These are phyloP conservation scores for Hybognathus amarus DNA, from an alignment of 2,797 vertebrate species.

Conservation along the genomic window DNA sequence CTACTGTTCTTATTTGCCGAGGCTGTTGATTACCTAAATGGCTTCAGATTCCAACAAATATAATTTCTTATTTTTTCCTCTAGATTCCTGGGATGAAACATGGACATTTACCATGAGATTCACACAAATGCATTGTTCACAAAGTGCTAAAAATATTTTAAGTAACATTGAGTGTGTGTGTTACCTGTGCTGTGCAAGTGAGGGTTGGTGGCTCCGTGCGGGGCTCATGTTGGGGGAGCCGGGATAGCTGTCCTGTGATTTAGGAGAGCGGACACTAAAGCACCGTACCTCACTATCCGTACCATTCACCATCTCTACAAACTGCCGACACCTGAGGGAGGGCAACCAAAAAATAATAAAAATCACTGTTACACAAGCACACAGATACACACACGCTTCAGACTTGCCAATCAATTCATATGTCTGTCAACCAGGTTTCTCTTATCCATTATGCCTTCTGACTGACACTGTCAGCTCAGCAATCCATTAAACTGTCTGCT, in stretches of 20 bases:
- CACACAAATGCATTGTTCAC: neutral
- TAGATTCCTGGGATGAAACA: too few species aligned
- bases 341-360: neutral
- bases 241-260: slow-evolving; percentile 96
- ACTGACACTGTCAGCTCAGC: slow-evolving; percentile 27
- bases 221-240: slow-evolving; percentile 92
- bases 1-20: neutral
- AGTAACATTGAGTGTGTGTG: neutral
- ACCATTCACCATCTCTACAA: slow-evolving; percentile 98
- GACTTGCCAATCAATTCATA: slow-evolving; percentile 8
- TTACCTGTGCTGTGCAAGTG: slow-evolving; percentile 88
- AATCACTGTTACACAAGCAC: neutral
- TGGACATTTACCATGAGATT: neutral
- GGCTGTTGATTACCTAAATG: neutral
- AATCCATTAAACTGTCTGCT: slow-evolving; percentile 27
- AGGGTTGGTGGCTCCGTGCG: slow-evolving; percentile 86
- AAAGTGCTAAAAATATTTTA: neutral
- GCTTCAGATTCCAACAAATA: neutral
- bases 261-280: slow-evolving; percentile 89
- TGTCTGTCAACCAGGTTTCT: slow-evolving; percentile 6
- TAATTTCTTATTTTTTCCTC: neutral
- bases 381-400: slow-evolving; percentile 1
- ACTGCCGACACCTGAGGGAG: slow-evolving; percentile 90
- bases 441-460: slow-evolving; percentile 22
- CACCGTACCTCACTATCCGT: slow-evolving; percentile 96